phyloP scores from a whole-genome alignment of 2,113 vertebrate species.

The Jacana jacana region DNA sequence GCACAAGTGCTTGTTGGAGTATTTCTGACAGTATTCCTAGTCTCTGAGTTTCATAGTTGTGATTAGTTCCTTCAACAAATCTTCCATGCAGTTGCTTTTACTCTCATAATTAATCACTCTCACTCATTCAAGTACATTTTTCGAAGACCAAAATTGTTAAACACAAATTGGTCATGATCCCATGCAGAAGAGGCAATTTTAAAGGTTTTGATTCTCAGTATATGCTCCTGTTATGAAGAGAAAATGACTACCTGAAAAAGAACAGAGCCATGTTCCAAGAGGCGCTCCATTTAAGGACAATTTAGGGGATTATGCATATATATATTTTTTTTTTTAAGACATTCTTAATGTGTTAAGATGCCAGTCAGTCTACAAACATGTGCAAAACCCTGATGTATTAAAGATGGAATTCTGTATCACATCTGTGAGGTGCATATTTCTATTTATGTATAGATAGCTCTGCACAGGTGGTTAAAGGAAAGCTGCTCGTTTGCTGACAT shows the following conservation, averaged over 20 bases:
- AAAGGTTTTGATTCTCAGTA: neutral
- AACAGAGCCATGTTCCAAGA: neutral
- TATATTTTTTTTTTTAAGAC: neutral
- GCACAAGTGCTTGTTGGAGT: neutral
- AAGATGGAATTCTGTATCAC: neutral
- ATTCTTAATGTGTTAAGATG: neutral
- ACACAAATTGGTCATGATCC: neutral
- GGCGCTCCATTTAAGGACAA: neutral
- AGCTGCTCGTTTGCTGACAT: neutral
- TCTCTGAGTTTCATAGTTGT: neutral
- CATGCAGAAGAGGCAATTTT: neutral
- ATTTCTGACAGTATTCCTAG: neutral
- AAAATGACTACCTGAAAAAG: neutral
- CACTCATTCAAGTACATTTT: neutral
- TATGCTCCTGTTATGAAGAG: neutral
- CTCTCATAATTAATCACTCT: constrained; percentile 33
- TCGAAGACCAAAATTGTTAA: constrained; percentile 2
- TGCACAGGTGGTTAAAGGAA: neutral
- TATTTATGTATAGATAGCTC: neutral
- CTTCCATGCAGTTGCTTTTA: constrained; percentile 18
- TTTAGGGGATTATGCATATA: neutral
- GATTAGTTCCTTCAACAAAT: constrained; percentile 20
- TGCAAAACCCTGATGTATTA: neutral
- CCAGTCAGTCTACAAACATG: neutral
- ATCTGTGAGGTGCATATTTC: neutral